Percentiles rank a stretch among this genome's conserved stretches.
Evolutionary conservation across 1,140 invertebrate species (phyloP).

Genomic region (Carposina sasakii): DNA sequence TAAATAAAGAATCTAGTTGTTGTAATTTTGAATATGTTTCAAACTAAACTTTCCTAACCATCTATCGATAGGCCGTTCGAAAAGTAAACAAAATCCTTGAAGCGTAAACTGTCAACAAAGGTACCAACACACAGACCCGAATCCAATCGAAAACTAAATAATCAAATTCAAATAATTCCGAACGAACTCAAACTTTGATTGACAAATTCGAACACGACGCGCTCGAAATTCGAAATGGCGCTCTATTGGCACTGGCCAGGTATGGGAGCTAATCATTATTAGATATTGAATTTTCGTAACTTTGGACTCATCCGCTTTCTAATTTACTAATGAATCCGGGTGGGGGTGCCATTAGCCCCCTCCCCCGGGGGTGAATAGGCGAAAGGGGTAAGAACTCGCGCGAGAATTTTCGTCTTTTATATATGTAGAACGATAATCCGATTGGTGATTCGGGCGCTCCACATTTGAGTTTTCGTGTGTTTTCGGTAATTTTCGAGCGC

Average conservation of each 20-base stretch:
- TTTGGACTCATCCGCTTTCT: constrained; percentile 73
- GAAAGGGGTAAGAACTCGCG: constrained; percentile 58
- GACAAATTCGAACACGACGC: constrained; percentile 53
- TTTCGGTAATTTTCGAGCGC: constrained; percentile 47
- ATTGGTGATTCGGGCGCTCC: constrained; percentile 61
- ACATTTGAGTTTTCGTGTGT: constrained; percentile 62
- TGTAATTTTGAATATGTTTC: no score
- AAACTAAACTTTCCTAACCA: constrained; percentile 1
- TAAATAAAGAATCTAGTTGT: no score
- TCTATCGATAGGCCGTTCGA: constrained; percentile 22
- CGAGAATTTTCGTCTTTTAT: constrained; percentile 67
- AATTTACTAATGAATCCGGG: constrained; percentile 74
- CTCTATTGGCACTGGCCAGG: constrained; percentile 56
- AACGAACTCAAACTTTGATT: constrained; percentile 56
- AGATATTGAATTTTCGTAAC: constrained; percentile 73
- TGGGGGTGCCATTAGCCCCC: constrained; percentile 61
- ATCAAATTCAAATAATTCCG: constrained; percentile 56
- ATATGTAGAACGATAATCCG: constrained; percentile 67
- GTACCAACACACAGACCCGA: no score
- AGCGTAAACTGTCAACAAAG: no score
- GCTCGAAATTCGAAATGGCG: constrained; percentile 30
- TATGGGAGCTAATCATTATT: constrained; percentile 71
- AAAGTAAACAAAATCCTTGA: constrained; percentile 34
- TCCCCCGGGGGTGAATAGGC: constrained; percentile 22
- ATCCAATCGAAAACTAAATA: constrained; percentile 67